Conservation (phyloP, 1,140 invertebrate genomes). For the fruit fly (Drosophila melanogaster) region DNA sequence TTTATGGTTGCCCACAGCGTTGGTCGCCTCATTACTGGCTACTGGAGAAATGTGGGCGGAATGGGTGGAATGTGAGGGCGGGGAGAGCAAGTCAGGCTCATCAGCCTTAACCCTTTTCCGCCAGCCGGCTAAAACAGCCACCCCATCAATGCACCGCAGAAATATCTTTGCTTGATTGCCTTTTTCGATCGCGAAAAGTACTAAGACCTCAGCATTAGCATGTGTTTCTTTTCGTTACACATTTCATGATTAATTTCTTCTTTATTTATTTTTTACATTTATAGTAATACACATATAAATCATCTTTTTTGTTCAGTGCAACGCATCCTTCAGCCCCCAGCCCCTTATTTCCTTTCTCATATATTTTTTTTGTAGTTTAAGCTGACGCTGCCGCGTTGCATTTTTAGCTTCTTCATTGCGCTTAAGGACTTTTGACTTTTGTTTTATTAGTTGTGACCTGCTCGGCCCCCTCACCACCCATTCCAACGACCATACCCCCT, state of each 20-base stretch:
- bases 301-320: background rate
- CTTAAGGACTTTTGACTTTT: slow-evolving; percentile 84
- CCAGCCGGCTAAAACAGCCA: slow-evolving; percentile 9
- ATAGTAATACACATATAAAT: too few species aligned
- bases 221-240: too few species aligned
- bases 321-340: background rate
- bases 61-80: slow-evolving; percentile 7
- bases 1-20: slow-evolving; percentile 79
- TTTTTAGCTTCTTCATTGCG: slow-evolving; percentile 83
- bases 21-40: slow-evolving; percentile 70
- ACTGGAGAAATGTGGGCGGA: slow-evolving; percentile 21
- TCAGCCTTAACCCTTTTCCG: slow-evolving; percentile 77
- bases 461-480: slow-evolving; percentile 2
- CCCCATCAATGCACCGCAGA: background rate
- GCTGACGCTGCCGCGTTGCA: slow-evolving; percentile 72
- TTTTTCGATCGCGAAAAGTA: background rate
- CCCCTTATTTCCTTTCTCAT: background rate
- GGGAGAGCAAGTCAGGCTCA: slow-evolving; percentile 55
- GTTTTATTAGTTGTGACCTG: slow-evolving; percentile 82
- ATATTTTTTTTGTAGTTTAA: slow-evolving; percentile 72
- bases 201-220: background rate
- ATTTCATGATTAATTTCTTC: background rate
- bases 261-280: too few species aligned
- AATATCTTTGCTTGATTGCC: background rate
- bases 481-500: background rate